Percentiles rank a stretch among this genome's conserved stretches.
These are phyloP conservation scores for Drosophila pegasa DNA, from an alignment of 2,888 invertebrate genomes.

Conservation along the genomic window DNA sequence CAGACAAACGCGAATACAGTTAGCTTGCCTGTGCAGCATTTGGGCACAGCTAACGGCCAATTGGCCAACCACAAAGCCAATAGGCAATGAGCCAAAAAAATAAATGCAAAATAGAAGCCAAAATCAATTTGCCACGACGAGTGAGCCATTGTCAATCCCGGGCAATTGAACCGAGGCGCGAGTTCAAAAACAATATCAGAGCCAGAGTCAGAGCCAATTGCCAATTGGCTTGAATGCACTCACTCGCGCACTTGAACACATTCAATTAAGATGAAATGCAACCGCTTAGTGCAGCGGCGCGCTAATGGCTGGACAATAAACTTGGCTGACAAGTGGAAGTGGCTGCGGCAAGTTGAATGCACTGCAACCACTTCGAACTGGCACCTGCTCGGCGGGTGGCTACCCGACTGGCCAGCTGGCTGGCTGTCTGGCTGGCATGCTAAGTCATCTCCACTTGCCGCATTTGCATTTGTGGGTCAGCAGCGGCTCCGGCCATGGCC, in stretches of 20 bases:
- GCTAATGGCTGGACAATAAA: conserved; percentile 61
- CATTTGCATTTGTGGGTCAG: conserved; percentile 36
- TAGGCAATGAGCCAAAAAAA: conserved; percentile 17
- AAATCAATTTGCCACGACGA: conserved; percentile 30
- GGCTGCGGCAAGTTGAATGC: conserved; percentile 58
- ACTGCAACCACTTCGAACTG: conserved; percentile 13
- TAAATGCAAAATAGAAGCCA: conserved; percentile 6
- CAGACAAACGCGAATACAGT: conserved; percentile 37
- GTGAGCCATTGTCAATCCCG: conserved; percentile 33
- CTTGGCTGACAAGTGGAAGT: conserved; percentile 66
- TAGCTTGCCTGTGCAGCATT: conserved; percentile 28
- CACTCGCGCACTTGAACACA: conserved; percentile 13
- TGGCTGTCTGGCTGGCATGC: neutral
- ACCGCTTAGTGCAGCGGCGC: conserved; percentile 22
- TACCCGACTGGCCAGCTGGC: neutral
- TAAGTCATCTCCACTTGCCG: conserved; percentile 4
- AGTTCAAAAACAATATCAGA: conserved; percentile 45
- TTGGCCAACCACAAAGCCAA: conserved; percentile 26
- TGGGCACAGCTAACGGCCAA: conserved; percentile 48
- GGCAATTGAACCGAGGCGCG: conserved; percentile 47
- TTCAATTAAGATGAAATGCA: conserved; percentile 30
- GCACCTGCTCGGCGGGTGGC: conserved; percentile 38
- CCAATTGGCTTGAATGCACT: conserved; percentile 29
- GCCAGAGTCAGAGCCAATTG: neutral
- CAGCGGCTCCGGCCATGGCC: conserved; percentile 4